Evolutionary conservation across 1,140 invertebrate species (phyloP).

Genomic region (Papilio xuthus): DNA sequence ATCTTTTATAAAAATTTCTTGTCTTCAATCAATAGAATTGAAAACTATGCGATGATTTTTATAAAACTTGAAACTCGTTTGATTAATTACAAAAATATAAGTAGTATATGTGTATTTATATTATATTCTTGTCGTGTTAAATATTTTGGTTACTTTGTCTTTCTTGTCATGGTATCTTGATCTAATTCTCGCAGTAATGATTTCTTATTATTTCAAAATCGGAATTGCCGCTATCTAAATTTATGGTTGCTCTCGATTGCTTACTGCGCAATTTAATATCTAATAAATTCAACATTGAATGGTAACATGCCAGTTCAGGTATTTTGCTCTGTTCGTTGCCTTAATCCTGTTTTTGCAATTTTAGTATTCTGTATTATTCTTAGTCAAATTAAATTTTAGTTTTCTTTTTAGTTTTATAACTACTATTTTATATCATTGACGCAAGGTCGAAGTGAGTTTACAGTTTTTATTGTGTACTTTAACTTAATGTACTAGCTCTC

Average conservation of each 20-base stretch:
- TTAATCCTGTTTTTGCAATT: background rate
- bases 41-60: too few species aligned
- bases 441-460: too few species aligned
- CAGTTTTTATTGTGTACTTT: too few species aligned
- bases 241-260: slow-evolving; percentile 22
- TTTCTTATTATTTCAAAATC: slow-evolving; percentile 26
- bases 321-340: background rate
- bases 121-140: background rate
- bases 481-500: too few species aligned
- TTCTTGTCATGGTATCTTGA: background rate
- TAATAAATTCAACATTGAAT: slow-evolving; percentile 20
- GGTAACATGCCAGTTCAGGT: slow-evolving; percentile 21
- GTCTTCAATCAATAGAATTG: too few species aligned
- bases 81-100: too few species aligned
- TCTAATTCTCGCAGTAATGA: slow-evolving; percentile 4
- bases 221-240: slow-evolving; percentile 9
- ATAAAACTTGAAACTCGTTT: too few species aligned
- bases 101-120: background rate
- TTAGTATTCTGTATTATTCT: background rate
- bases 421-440: too few species aligned
- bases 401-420: background rate
- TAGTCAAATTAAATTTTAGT: background rate
- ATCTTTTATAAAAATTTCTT: too few species aligned
- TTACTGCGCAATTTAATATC: slow-evolving; percentile 24
- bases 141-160: slow-evolving; percentile 3